Evolutionary conservation across 2,888 invertebrate species (phyloP), one percentile per base, ranked within the genome.

Genomic region (Harpagoxenus sublaevis): DNA sequence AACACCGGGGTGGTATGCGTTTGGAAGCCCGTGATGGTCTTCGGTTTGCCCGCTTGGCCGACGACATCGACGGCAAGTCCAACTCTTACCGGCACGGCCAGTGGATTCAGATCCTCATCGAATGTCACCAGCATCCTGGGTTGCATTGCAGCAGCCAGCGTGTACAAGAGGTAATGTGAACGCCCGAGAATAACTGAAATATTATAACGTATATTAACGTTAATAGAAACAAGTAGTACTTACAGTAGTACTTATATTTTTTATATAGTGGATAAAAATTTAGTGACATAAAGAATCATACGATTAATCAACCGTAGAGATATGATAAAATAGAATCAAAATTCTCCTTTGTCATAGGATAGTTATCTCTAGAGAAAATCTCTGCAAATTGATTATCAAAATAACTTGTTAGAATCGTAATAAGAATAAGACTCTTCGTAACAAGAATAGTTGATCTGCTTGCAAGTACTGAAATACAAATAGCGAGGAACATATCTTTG

Each of bases 21-120:
- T 95, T 99, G 99, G 93, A 99, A 99, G 53, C 99, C 99, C 3
- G 99, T 99, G 90, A 99, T 99, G 0, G 99, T 99, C 96, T 99
- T 99, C 0, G 99, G 99, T 91, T 99, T 99, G 63, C 99, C 99
- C 0, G 99, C 99, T 95, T 99, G 99, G 1, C 99, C 99, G 42
- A 99, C 99, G 8, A 99, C 99, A 96, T 99, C 99, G 10, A 99
- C 99, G 63, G 99, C 99, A 96, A 98, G 97, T 93, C 98, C 98
- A 70, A 98, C 98, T 87, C 98, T 97, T 0, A 99, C 99, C 78
- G 98, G 98, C 28, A 99, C 98, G 86, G 99, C 98, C 87, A 99
- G 96, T 85, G 99, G 99, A 95, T 98, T 98, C 78, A 99, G 96
- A 92, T 98, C 98, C 94, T 99, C 99, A 95, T 99, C 99, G 92